Conservation (phyloP, 2,888 invertebrate genomes). For the Gortyna flavago region DNA sequence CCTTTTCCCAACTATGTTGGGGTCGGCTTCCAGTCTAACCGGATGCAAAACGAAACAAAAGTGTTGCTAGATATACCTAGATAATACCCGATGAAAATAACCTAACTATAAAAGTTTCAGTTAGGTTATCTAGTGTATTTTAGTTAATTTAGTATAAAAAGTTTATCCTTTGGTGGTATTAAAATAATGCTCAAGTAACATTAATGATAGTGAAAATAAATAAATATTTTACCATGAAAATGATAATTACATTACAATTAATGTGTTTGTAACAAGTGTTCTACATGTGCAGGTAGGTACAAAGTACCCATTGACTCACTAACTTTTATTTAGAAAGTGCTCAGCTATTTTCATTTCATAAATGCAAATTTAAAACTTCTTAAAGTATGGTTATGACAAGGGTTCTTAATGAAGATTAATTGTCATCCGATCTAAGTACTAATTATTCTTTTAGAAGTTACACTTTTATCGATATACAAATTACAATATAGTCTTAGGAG, state of each 20-base stretch:
- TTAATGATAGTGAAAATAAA: not conserved
- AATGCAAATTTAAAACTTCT: conserved; percentile 8
- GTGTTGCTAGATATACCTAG: not conserved
- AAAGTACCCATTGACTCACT: not conserved
- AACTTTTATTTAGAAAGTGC: conserved; percentile 7
- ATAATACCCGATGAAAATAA: not conserved
- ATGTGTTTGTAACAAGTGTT: not conserved
- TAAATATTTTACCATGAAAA: not conserved
- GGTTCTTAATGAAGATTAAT: conserved; percentile 24
- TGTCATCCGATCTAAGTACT: not conserved
- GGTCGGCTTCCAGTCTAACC: too few species aligned
- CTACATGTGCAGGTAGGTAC: not conserved
- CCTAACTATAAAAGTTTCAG: not conserved
- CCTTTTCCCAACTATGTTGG: too few species aligned
- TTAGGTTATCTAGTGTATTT: too few species aligned
- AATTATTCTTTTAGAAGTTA: not conserved
- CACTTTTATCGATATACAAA: too few species aligned
- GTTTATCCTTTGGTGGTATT: not conserved
- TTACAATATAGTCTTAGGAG: not conserved
- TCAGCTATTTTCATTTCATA: conserved; percentile 18
- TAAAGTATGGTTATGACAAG: not conserved
- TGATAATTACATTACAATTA: not conserved
- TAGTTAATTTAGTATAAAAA: not conserved
- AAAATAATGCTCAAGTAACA: not conserved
- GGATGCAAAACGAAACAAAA: too few species aligned